Conservation (phyloP, 2,797 vertebrate genomes). For the Mico argentatus region DNA sequence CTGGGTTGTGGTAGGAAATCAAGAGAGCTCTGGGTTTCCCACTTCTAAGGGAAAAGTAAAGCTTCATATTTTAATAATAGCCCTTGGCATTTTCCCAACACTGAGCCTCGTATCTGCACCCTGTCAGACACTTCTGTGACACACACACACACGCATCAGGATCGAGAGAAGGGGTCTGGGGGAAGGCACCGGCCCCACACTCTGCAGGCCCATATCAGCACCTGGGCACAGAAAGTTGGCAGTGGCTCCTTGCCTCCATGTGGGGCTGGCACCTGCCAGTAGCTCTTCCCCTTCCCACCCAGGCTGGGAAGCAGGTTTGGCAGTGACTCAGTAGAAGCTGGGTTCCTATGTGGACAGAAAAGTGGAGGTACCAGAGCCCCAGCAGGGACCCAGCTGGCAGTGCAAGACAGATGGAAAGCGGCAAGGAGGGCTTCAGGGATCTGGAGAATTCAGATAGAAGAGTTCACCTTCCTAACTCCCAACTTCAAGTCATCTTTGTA, state of each 20-base stretch:
- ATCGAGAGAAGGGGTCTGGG: neutral
- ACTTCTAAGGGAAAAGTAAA: slow-evolving; percentile 58
- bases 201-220: slow-evolving; percentile 18
- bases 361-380: slow-evolving; percentile 2
- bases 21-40: slow-evolving; percentile 61
- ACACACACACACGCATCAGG: neutral
- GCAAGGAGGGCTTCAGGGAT: neutral
- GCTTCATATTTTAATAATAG: slow-evolving; percentile 76
- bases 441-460: slow-evolving; percentile 63
- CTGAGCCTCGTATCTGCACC: neutral
- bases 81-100: slow-evolving; percentile 76
- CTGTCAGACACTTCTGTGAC: neutral
- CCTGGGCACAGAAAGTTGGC: neutral
- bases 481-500: neutral
- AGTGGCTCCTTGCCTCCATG: neutral
- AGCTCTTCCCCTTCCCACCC: neutral
- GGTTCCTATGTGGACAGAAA: neutral
- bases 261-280: neutral
- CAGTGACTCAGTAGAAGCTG: slow-evolving; percentile 50
- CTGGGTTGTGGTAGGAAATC: neutral
- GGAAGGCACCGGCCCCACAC: neutral
- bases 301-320: slow-evolving; percentile 42
- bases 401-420: slow-evolving; percentile 39
- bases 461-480: neutral
- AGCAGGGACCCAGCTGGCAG: slow-evolving; percentile 38